phyloP scores from a whole-genome alignment of 2,888 invertebrate genomes.

The Chrysolina americana region DNA sequence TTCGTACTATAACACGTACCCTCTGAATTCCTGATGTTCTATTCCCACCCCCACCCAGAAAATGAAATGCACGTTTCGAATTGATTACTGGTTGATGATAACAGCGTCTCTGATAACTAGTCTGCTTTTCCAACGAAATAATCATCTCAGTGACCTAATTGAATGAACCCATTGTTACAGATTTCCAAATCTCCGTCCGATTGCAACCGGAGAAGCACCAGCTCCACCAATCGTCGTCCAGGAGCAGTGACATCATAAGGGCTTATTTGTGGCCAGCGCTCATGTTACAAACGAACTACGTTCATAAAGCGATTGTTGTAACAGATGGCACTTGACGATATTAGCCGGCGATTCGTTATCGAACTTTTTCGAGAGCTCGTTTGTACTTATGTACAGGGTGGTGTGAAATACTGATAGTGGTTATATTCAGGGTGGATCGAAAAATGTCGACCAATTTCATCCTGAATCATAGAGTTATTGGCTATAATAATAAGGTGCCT shows the following conservation, averaged over 20 bases:
- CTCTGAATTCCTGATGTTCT: too few species aligned
- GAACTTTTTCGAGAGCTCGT: not conserved
- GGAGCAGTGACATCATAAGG: slow-evolving; percentile 81
- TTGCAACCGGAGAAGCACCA: slow-evolving; percentile 82
- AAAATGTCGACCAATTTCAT: not conserved
- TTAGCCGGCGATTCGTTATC: slow-evolving; percentile 8
- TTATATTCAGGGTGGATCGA: not conserved
- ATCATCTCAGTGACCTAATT: not conserved
- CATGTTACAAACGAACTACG: slow-evolving; percentile 82
- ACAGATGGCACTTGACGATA: slow-evolving; percentile 72
- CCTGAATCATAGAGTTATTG: too few species aligned
- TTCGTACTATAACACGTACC: too few species aligned
- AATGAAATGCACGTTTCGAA: too few species aligned
- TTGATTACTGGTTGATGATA: not conserved
- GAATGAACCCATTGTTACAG: slow-evolving; percentile 57
- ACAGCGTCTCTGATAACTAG: not conserved
- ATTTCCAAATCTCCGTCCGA: slow-evolving; percentile 76
- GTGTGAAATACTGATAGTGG: not conserved
- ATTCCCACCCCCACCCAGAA: too few species aligned
- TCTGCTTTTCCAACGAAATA: not conserved
- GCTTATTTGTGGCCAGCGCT: slow-evolving; percentile 92
- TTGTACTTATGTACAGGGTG: not conserved
- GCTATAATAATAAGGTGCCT: too few species aligned
- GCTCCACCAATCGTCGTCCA: slow-evolving; percentile 83
- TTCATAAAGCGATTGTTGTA: slow-evolving; percentile 88